These are phyloP conservation scores for Eupithecia vulgata DNA, from an alignment of 2,888 invertebrate genomes.

Conservation along the genomic window DNA sequence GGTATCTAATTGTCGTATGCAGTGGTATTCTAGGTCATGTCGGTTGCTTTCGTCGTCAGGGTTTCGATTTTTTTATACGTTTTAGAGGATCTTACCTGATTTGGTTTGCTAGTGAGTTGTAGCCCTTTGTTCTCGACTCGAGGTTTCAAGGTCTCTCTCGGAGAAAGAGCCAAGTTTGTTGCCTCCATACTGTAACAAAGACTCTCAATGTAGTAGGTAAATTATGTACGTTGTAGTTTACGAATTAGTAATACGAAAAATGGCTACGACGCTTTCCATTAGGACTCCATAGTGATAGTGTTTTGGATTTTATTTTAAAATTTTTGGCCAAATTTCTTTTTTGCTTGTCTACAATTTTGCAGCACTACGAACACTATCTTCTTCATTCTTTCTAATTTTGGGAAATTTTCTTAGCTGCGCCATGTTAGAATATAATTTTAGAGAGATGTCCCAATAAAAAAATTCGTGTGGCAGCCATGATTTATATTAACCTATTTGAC, in stretches of 20 bases:
- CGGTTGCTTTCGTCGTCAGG: neutral
- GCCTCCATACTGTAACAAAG: constrained; percentile 78
- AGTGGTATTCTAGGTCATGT: neutral
- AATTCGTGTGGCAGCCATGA: neutral
- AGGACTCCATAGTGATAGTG: too few species aligned
- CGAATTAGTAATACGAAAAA: neutral
- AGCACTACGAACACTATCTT: neutral
- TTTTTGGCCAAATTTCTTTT: too few species aligned
- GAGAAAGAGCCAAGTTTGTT: constrained; percentile 76
- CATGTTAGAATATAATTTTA: neutral
- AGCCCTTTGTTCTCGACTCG: constrained; percentile 74
- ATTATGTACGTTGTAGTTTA: neutral
- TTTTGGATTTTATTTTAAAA: neutral
- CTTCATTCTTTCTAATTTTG: neutral
- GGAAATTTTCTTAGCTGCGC: neutral
- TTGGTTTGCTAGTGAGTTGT: constrained; percentile 82
- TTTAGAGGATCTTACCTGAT: constrained; percentile 70
- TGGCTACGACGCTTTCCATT: neutral
- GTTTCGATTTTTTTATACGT: neutral
- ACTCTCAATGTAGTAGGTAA: neutral
- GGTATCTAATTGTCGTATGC: too few species aligned
- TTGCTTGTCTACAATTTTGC: neutral
- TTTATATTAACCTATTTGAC: neutral
- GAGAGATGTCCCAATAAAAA: neutral
- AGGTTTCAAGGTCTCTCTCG: constrained; percentile 72